Evolutionary conservation across 1,140 invertebrate genomes (phyloP).

Genomic region (Scaptomyza montana): DNA sequence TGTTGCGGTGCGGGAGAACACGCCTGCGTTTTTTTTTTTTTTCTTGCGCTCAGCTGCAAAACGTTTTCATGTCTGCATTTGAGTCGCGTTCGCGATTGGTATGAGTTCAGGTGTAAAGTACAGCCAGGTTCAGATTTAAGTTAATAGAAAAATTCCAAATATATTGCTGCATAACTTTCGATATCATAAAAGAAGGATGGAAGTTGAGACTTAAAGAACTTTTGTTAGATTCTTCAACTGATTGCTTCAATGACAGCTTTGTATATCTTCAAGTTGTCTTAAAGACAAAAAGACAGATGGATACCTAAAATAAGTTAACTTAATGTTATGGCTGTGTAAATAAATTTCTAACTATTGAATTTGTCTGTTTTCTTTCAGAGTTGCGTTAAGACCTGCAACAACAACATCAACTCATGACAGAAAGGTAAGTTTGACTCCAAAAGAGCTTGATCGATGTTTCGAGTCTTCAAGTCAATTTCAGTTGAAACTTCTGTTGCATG

Average conservation of each 20-base stretch:
- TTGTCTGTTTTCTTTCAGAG: neutral
- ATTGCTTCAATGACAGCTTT: too few relatives aligned
- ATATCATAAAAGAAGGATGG: too few relatives aligned
- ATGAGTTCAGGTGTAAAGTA: constrained; percentile 7
- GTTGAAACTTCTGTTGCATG: neutral
- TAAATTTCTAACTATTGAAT: neutral
- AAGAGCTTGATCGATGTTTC: neutral
- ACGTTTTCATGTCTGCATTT: constrained; percentile 5
- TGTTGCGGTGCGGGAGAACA: constrained; percentile 15
- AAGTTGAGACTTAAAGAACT: too few relatives aligned
- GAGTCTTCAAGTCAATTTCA: neutral
- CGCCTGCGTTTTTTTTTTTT: neutral
- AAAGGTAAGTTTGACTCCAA: constrained; percentile 6
- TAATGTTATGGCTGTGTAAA: too few relatives aligned
- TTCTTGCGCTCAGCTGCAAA: neutral
- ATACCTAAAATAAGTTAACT: too few relatives aligned
- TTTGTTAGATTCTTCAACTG: too few relatives aligned
- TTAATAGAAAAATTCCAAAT: neutral
- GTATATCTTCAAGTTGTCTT: too few relatives aligned
- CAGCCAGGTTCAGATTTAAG: too few relatives aligned
- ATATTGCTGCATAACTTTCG: neutral
- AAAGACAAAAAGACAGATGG: too few relatives aligned
- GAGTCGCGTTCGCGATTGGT: neutral
- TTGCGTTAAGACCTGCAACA: neutral
- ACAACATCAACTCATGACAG: constrained; percentile 9